Percentiles rank a stretch among this genome's conserved stretches.
Conservation (phyloP, 2,888 invertebrate species). For the Lathronympha strigana region DNA sequence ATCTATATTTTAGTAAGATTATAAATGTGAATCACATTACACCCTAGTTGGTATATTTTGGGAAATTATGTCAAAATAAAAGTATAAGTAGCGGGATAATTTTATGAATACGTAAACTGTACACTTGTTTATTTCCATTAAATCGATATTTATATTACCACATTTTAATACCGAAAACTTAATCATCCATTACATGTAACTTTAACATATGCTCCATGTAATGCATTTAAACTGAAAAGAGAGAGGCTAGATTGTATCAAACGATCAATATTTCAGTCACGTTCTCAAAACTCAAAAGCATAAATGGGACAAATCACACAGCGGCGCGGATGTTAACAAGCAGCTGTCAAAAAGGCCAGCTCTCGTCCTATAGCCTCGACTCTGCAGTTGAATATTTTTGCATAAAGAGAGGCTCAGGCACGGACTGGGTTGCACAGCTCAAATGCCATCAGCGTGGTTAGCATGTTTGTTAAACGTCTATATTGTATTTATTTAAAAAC, state of each 20-base stretch:
- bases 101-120: too few species aligned
- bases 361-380: not conserved
- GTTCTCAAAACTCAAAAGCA: slow-evolving; percentile 10
- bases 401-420: slow-evolving; percentile 20
- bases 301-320: slow-evolving; percentile 6
- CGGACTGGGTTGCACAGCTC: slow-evolving; percentile 3
- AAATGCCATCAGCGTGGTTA: slow-evolving; percentile 2
- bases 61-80: too few species aligned
- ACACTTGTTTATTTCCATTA: too few species aligned
- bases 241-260: not conserved
- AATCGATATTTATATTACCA: too few species aligned
- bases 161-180: too few species aligned
- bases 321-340: slow-evolving; percentile 15
- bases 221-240: not conserved
- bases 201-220: too few species aligned
- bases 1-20: too few species aligned
- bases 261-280: slow-evolving; percentile 4
- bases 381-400: slow-evolving; percentile 37
- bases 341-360: slow-evolving; percentile 20
- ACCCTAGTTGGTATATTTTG: too few species aligned
- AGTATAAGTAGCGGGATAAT: too few species aligned
- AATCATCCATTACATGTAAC: too few species aligned
- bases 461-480: not conserved
- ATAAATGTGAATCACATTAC: too few species aligned
- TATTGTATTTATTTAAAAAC: too few species aligned